These are phyloP conservation scores for Drosophila antonietae DNA, from an alignment of 2,888 invertebrate species.

Conservation along the genomic window DNA sequence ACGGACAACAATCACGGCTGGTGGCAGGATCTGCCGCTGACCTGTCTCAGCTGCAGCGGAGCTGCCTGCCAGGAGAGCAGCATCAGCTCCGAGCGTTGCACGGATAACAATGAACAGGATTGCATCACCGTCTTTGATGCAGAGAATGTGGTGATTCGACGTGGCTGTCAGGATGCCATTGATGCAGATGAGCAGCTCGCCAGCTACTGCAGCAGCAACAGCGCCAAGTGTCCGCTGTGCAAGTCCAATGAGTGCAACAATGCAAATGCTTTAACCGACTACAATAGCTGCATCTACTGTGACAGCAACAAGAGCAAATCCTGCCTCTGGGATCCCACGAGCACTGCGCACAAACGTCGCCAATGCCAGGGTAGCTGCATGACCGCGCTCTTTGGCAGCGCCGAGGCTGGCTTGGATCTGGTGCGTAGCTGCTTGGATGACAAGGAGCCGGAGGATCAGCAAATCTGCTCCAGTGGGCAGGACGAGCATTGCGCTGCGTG, in stretches of 20 bases:
- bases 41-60: conserved; percentile 71
- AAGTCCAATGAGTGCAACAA: conserved; percentile 82
- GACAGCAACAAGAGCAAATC: conserved; percentile 66
- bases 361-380: conserved; percentile 80
- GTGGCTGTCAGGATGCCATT: conserved; percentile 78
- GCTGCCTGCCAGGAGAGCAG: conserved; percentile 50
- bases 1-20: conserved; percentile 80
- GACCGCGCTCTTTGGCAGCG: conserved; percentile 77
- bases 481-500: conserved; percentile 72
- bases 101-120: conserved; percentile 81
- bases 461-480: conserved; percentile 47
- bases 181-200: conserved; percentile 32
- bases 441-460: conserved; percentile 76
- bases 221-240: conserved; percentile 72
- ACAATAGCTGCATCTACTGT: conserved; percentile 78
- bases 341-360: conserved; percentile 56
- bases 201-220: conserved; percentile 62
- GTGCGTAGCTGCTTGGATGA: conserved; percentile 81
- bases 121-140: conserved; percentile 77
- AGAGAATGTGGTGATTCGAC: conserved; percentile 62
- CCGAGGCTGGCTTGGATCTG: conserved; percentile 65
- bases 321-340: conserved; percentile 69
- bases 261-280: conserved; percentile 59
- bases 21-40: conserved; percentile 83
- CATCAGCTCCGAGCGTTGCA: conserved; percentile 49